These are phyloP conservation scores for Papilio dardanus DNA, from an alignment of 1,140 invertebrate genomes.

Conservation along the genomic window DNA sequence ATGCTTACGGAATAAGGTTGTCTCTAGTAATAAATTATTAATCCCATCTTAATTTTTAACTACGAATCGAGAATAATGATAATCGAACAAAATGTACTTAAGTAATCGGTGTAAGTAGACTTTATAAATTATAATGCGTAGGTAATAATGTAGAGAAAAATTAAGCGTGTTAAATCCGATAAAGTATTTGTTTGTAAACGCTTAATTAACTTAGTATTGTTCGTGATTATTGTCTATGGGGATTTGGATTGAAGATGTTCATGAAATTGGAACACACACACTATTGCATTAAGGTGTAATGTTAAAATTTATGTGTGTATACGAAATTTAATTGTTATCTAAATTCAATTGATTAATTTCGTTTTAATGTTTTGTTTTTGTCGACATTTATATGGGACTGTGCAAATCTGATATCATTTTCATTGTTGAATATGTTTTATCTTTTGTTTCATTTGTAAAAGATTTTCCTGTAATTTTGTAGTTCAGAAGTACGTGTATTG, in stretches of 20 bases:
- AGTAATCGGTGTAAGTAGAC: slow-evolving; percentile 79
- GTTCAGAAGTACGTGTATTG: slow-evolving; percentile 68
- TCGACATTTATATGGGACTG: slow-evolving; percentile 65
- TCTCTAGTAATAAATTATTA: slow-evolving; percentile 65
- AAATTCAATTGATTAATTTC: slow-evolving; percentile 47
- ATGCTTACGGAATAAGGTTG: slow-evolving; percentile 66
- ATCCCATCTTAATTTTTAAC: slow-evolving; percentile 66
- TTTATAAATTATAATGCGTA: slow-evolving; percentile 82
- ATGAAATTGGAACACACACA: slow-evolving; percentile 53
- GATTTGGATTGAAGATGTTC: slow-evolving; percentile 46
- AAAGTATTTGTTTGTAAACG: slow-evolving; percentile 73
- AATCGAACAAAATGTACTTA: slow-evolving; percentile 81
- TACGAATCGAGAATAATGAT: slow-evolving; percentile 62
- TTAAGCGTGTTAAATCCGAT: slow-evolving; percentile 67
- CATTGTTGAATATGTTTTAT: slow-evolving; percentile 40
- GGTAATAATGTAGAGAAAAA: slow-evolving; percentile 71
- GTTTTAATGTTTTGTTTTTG: slow-evolving; percentile 59
- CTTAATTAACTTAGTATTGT: slow-evolving; percentile 71
- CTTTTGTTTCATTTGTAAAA: slow-evolving; percentile 59
- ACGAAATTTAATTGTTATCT: slow-evolving; percentile 73
- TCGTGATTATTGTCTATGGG: slow-evolving; percentile 57
- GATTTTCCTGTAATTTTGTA: slow-evolving; percentile 61
- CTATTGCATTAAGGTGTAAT: slow-evolving; percentile 47
- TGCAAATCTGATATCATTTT: slow-evolving; percentile 62
- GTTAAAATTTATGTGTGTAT: slow-evolving; percentile 66